Conservation (phyloP, 2,113 vertebrate species). For the Tragelaphus strepsiceros region DNA sequence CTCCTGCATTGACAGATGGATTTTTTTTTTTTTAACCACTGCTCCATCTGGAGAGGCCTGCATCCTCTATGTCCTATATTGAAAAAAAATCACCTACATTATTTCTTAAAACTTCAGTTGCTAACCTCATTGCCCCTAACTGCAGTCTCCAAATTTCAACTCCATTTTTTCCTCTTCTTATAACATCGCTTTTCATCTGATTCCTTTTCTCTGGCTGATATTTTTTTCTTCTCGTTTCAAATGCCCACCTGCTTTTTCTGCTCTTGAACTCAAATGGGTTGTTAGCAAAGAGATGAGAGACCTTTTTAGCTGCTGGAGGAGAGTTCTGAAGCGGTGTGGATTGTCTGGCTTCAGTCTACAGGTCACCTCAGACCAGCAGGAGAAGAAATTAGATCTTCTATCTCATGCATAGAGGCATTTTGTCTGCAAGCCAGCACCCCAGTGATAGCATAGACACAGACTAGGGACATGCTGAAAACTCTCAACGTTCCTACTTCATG, state of each 20-base stretch:
- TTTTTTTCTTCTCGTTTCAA: slow-evolving; percentile 46
- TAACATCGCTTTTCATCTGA: slow-evolving; percentile 30
- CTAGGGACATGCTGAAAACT: slow-evolving; percentile 30
- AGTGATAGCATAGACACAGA: slow-evolving; percentile 22
- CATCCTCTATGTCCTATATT: neutral
- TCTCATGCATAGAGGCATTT: slow-evolving; percentile 35
- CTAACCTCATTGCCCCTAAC: slow-evolving; percentile 24
- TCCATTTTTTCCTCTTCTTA: neutral
- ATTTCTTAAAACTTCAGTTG: slow-evolving; percentile 14
- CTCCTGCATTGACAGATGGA: neutral
- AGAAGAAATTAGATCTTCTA: slow-evolving; percentile 40
- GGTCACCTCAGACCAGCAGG: slow-evolving; percentile 53
- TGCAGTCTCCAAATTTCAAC: slow-evolving; percentile 2
- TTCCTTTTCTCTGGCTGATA: slow-evolving; percentile 25
- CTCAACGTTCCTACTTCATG: neutral
- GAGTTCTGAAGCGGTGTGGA: slow-evolving; percentile 34
- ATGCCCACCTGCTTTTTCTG: slow-evolving; percentile 42
- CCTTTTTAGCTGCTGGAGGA: slow-evolving; percentile 30
- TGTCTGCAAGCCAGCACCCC: neutral
- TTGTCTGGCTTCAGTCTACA: slow-evolving; percentile 44
- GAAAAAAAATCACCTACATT: neutral
- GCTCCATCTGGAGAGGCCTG: neutral
- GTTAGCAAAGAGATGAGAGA: slow-evolving; percentile 54
- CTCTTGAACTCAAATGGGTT: slow-evolving; percentile 47
- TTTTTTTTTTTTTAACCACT: neutral